These are phyloP conservation scores for Linnaemya tessellans DNA, from an alignment of 2,888 invertebrate genomes.

Conservation along the genomic window DNA sequence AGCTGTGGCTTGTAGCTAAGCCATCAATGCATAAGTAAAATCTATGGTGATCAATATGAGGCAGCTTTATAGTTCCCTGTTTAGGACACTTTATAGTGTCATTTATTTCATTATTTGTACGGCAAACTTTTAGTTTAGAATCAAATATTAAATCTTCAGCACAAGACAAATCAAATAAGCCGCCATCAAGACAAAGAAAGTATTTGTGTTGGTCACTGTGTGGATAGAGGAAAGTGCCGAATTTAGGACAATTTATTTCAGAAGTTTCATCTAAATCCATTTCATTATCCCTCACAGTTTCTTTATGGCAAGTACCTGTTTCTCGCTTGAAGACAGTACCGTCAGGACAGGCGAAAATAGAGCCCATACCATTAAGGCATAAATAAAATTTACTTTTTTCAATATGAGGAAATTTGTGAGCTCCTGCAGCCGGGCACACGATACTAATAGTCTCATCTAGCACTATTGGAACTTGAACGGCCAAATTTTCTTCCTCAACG, in stretches of 20 bases:
- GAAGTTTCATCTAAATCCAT: neutral
- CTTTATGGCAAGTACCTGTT: neutral
- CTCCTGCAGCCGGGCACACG: neutral
- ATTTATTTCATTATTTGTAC: too few species aligned
- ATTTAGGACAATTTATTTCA: too few species aligned
- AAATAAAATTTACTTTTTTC: conserved; percentile 3
- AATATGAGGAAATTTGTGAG: neutral
- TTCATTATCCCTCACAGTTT: neutral
- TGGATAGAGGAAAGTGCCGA: too few species aligned
- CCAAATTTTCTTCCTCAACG: neutral
- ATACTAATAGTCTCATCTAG: neutral
- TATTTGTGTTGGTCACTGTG: neutral
- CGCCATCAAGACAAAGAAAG: neutral
- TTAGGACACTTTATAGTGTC: too few species aligned
- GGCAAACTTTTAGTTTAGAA: neutral
- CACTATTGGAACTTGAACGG: neutral
- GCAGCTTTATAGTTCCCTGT: too few species aligned
- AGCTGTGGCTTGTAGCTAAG: too few species aligned
- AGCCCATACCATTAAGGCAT: neutral
- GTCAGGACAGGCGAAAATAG: neutral
- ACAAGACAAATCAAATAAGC: neutral
- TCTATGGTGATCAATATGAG: too few species aligned
- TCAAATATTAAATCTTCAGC: neutral
- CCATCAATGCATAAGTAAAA: too few species aligned
- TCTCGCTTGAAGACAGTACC: neutral